phyloP scores from a whole-genome alignment of 2,113 vertebrate genomes.

The Platycercus adscitus region DNA sequence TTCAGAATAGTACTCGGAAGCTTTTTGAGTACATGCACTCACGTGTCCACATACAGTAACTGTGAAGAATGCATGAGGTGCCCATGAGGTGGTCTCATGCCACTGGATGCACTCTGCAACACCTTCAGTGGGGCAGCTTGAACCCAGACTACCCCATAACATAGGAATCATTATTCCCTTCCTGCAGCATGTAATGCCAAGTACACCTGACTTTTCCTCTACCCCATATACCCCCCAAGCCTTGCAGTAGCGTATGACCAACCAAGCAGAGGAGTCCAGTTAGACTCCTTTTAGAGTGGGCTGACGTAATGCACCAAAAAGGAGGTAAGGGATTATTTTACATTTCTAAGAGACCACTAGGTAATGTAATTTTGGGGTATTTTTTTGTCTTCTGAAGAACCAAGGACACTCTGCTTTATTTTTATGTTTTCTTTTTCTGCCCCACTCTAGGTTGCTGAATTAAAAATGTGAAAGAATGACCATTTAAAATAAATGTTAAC shows the following conservation, averaged over 20 bases:
- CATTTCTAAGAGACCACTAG: not conserved
- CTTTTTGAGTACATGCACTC: not conserved
- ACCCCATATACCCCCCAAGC: fast-evolving
- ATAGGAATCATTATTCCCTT: not conserved
- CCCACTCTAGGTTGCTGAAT: not conserved
- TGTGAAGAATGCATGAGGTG: not conserved
- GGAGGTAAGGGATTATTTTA: not conserved
- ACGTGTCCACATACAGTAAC: fast-evolving
- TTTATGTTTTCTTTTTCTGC: not conserved
- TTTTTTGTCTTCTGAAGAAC: not conserved
- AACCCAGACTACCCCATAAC: not conserved
- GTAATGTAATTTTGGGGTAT: fast-evolving
- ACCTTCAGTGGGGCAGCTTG: not conserved
- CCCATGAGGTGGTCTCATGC: not conserved
- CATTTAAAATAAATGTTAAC: fast-evolving
- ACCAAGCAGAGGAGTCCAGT: not conserved
- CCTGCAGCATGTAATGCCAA: not conserved
- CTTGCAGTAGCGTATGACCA: not conserved
- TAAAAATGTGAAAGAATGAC: not conserved
- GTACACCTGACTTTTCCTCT: not conserved
- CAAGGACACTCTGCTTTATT: not conserved
- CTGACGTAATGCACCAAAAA: not conserved
- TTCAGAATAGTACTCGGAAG: not conserved
- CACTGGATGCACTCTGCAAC: not conserved
- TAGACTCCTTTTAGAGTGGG: not conserved